Evolutionary conservation across 1,140 invertebrate species (phyloP), one percentile per base, ranked within the genome.

Genomic region (Psix sp.): DNA sequence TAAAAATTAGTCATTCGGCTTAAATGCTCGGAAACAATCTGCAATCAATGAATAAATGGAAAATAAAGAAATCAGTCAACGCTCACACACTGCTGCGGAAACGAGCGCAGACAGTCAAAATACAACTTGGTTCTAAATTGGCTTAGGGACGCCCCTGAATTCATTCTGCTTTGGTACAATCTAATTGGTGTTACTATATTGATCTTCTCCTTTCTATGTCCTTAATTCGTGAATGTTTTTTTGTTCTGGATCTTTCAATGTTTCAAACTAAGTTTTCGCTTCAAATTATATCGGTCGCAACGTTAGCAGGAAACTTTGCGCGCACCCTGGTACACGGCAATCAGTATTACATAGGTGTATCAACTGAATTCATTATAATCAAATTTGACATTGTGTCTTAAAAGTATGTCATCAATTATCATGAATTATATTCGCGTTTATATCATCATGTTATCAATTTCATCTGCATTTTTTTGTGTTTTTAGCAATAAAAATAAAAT

Each of bases 101-200:
- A 71, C 70, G 40, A 78, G 62, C 43, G 77, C 79, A 79, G 74
- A 54, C 74, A 79, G 74, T 65, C 45, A 72, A 78, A 77, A 56
- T 52, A 65, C 10, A 75, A 73, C 54, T 62, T 51, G 76, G 60
- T 67, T 63, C 71, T 35, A 60, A 56, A 38, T 73, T 79, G 76
- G 78, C 81, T 84, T 82, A 56, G 81, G 77, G 76, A 79, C 80
- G 81, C 77, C 82, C 80, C 80, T 83, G 81, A 59, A 81, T 62
- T 66, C 46, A 73, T 65, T 60, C 56, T 33, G 21, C 42, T 52
- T 60, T 74, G 49, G 57, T 48, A 66, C 48, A 43, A 33, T 65
- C n/a, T n/a, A n/a, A 18, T 46, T 18, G 31, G 35, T 46, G 18
- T 59, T n/a, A 40, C n/a, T 35, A 39, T 24, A 24, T 45, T 49